These are phyloP conservation scores for Rhegmatorhina hoffmannsi DNA, from an alignment of 2,113 vertebrate genomes.

Conservation along the genomic window DNA sequence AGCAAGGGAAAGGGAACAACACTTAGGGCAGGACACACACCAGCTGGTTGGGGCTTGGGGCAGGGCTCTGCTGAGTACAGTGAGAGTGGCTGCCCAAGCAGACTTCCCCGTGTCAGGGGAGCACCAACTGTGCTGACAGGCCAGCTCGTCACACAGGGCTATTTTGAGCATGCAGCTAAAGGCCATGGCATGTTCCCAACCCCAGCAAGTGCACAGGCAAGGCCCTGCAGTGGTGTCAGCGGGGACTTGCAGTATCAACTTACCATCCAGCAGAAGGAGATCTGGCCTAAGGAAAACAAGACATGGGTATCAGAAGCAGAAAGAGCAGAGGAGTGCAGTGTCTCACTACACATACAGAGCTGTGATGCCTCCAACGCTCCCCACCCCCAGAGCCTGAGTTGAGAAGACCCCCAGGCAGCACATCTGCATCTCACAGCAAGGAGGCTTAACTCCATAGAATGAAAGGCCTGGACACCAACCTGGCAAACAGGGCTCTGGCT, in stretches of 20 bases:
- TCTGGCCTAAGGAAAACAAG: conserved; percentile 83
- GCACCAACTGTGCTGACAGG: not conserved
- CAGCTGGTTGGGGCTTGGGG: rapidly evolving
- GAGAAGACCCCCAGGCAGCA: not conserved
- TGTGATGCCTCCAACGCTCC: not conserved
- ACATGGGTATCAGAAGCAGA: not conserved
- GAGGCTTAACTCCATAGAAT: not conserved
- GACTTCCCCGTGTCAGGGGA: not conserved
- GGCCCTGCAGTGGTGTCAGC: not conserved
- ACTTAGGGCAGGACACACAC: not conserved
- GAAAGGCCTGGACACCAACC: conserved; percentile 75
- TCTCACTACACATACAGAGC: not conserved
- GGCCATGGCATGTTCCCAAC: not conserved
- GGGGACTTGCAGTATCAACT: conserved; percentile 65
- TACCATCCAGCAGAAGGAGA: conserved; percentile 94
- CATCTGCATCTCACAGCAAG: not conserved
- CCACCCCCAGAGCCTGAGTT: not conserved
- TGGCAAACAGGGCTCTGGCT: conserved; percentile 92
- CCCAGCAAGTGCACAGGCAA: not conserved
- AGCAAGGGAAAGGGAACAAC: not conserved
- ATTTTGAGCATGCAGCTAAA: conserved; percentile 52
- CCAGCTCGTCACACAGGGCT: not conserved
- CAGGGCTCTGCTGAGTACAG: not conserved
- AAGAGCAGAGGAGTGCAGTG: not conserved
- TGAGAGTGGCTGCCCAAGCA: not conserved